Base-by-base conservation (phyloP, 1,140 invertebrate genomes). In the Varroa destructor region DNA sequence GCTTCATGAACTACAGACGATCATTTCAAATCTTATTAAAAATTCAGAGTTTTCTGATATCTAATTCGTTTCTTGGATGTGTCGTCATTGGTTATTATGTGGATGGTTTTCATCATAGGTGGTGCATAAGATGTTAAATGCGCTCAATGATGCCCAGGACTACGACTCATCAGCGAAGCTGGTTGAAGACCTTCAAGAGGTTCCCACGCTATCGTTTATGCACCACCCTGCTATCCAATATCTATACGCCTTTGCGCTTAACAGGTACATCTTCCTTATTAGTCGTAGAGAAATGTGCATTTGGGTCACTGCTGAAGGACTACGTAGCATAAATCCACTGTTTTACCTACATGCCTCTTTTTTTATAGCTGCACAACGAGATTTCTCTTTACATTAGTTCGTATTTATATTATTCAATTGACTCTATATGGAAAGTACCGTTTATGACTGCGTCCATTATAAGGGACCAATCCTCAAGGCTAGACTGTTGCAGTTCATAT, bases 131-230 rank as follows among this genome's bases (percentile, higher is more conserved):
- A 42, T 72, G 54, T 72, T 71, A n/a, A 71, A 73, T 14, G 58
- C 71, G 40, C 40, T 71, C 51, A 43, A 61, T 43, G 71, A 70
- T 74, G 79, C 80, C 70, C 79, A 89, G 84, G 94, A 96, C 79
- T 99, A 99, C 78, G 91, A 98, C 81, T 89, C 93, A 1, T 99
- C 99, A 89, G 95, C 99, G 25, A 88, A 91, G 76, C 82, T 99
- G 56, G 92, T 99, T 0, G 92, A 97, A 77, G 94, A 97, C 81
- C 82, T 99, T 43, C 87, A 88, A 78, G 89, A 89, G n/a, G 85
- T 98, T 75, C 91, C 92, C 71, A 92, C 90, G 78, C 87, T 89
- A 71, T 89, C 90, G 79, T 90, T 93, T 78, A 86, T 91, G 25
- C 88, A 90, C 76, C 91, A 91, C 58, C 87, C 89, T 12, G 88